Evolutionary conservation across 2,888 invertebrate genomes (phyloP).

Genomic region (Pteria penguin): DNA sequence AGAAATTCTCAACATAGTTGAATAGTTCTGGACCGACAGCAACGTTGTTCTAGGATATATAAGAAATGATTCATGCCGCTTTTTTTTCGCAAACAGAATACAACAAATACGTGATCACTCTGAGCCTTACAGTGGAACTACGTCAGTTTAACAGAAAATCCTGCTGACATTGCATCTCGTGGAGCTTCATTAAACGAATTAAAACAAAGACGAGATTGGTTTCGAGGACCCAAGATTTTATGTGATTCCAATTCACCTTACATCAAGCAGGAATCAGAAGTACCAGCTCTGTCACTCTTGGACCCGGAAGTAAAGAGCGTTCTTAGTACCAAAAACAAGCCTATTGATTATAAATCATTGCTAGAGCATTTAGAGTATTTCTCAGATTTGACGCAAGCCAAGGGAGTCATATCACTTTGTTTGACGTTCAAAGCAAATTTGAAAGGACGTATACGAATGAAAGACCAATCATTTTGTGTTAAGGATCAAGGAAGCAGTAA

Average conservation of each 20-base stretch:
- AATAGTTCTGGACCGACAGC: conserved; percentile 47
- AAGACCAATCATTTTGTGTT: too few relatives aligned
- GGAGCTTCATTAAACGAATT: conserved; percentile 25
- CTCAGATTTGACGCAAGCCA: conserved; percentile 33
- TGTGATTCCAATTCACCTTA: neutral
- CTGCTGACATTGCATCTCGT: conserved; percentile 48
- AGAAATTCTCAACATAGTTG: conserved; percentile 10
- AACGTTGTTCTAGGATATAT: conserved; percentile 40
- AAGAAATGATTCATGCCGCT: conserved; percentile 32
- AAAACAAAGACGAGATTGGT: conserved; percentile 10
- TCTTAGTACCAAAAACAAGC: neutral
- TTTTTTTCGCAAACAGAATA: conserved; percentile 42
- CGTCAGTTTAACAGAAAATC: conserved; percentile 39
- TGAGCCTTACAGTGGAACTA: conserved; percentile 36
- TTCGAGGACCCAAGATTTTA: conserved; percentile 28
- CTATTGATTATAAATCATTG: neutral
- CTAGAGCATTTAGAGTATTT: conserved; percentile 34
- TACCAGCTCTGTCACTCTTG: neutral
- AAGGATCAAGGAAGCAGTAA: neutral
- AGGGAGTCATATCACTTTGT: conserved; percentile 27
- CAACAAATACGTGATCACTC: conserved; percentile 30
- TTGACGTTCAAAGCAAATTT: conserved; percentile 30
- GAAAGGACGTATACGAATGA: neutral
- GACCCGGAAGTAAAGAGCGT: conserved; percentile 33
- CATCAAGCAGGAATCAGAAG: neutral